Conservation (phyloP, 23 tunicate species). For the Trididemnum clinides region DNA sequence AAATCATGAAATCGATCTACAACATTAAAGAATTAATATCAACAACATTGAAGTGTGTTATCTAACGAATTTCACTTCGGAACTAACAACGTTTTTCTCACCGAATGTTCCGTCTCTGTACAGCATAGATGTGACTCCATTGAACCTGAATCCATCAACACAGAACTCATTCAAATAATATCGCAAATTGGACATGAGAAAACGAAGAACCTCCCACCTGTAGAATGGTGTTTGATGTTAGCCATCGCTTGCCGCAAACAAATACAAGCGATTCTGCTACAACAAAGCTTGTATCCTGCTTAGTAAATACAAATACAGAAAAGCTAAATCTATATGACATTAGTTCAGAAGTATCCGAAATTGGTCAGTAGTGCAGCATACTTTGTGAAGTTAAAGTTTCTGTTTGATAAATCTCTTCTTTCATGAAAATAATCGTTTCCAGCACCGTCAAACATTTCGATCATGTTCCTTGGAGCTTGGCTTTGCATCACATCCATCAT, state of each 20-base stretch:
- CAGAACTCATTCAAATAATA: conserved; percentile 73
- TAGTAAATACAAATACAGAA: no score
- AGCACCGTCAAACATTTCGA: conserved; percentile 82
- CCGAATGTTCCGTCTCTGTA: conserved; percentile 49
- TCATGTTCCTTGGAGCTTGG: conserved; percentile 63
- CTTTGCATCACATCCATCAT: conserved; percentile 87
- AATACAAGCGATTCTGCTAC: background rate
- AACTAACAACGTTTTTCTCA: background rate
- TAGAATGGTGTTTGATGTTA: background rate
- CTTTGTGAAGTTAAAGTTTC: conserved; percentile 42
- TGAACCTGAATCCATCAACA: conserved; percentile 88
- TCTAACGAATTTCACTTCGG: no score
- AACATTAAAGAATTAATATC: background rate
- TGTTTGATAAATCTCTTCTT: conserved; percentile 26
- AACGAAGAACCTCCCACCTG: conserved; percentile 88
- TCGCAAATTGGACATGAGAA: conserved; percentile 72
- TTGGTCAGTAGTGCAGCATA: no score
- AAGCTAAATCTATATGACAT: no score
- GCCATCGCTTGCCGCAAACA: background rate
- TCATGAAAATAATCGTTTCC: conserved; percentile 37
- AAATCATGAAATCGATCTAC: conserved; percentile 51
- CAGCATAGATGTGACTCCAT: conserved; percentile 80
- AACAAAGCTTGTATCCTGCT: no score
- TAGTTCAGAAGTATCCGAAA: no score
- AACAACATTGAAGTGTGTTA: no score